Evolutionary conservation across 2,888 invertebrate species (phyloP).

Genomic region (Villa cingulata): DNA sequence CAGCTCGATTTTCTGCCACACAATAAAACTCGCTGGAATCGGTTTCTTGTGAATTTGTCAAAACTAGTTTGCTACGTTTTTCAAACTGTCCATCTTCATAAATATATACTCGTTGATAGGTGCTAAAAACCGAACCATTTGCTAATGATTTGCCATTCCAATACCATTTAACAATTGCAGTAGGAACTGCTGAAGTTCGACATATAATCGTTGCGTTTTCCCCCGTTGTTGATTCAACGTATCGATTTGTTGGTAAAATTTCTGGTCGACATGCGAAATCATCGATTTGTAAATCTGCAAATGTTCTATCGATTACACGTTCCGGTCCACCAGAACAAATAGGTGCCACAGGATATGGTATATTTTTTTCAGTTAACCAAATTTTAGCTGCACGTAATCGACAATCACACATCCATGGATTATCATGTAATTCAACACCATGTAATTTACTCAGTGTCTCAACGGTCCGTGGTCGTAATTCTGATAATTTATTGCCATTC

Average conservation of each 20-base stretch:
- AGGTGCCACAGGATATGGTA: constrained; percentile 64
- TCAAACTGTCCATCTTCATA: constrained; percentile 63
- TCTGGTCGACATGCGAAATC: constrained; percentile 80
- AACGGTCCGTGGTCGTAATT: constrained; percentile 56
- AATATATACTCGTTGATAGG: constrained; percentile 61
- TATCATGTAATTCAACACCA: constrained; percentile 71
- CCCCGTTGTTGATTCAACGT: constrained; percentile 64
- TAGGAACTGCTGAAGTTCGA: constrained; percentile 65
- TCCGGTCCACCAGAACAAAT: constrained; percentile 59
- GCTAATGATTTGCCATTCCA: constrained; percentile 66
- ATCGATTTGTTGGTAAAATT: constrained; percentile 57
- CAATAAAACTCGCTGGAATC: constrained; percentile 79
- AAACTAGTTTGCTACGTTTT: constrained; percentile 59
- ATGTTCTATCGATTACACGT: constrained; percentile 54
- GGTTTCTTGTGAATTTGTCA: constrained; percentile 71
- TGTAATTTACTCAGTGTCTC: constrained; percentile 60
- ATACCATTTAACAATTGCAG: constrained; percentile 72
- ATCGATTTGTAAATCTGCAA: constrained; percentile 62
- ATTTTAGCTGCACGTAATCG: constrained; percentile 64
- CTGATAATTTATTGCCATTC: constrained; percentile 65
- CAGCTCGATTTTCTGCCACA: constrained; percentile 79
- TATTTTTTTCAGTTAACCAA: constrained; percentile 66
- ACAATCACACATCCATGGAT: constrained; percentile 83
- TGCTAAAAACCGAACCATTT: constrained; percentile 66
- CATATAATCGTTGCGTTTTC: constrained; percentile 78